Conservation (phyloP, 2,888 invertebrate species). For the Alloscopus bannaensis region DNA sequence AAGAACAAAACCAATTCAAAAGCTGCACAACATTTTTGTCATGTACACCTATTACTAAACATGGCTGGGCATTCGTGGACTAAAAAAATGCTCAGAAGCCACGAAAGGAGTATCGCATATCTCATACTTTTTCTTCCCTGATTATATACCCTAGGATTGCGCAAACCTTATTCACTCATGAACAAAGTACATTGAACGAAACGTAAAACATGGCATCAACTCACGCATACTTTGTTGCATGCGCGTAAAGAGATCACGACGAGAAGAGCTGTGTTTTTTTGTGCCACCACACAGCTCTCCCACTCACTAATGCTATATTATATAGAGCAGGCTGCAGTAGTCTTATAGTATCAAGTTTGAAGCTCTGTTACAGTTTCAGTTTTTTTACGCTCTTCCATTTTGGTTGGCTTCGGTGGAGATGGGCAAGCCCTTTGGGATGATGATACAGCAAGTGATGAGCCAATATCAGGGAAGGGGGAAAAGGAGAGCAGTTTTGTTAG, state of each 20-base stretch:
- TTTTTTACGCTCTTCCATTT: constrained; percentile 54
- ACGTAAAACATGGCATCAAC: constrained; percentile 52
- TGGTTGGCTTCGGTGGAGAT: constrained; percentile 59
- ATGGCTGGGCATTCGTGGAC: neutral
- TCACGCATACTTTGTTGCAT: constrained; percentile 41
- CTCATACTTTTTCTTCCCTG: constrained; percentile 54
- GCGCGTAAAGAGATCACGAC: too few relatives aligned
- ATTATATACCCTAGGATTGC: constrained; percentile 53
- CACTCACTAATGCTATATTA: constrained; percentile 41
- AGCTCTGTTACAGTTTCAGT: constrained; percentile 59
- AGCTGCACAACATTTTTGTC: constrained; percentile 44
- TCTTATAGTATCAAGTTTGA: constrained; percentile 39
- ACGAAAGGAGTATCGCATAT: constrained; percentile 1
- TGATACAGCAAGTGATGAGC: constrained; percentile 53
- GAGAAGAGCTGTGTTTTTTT: neutral
- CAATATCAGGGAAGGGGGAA: constrained; percentile 62
- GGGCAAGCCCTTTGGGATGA: constrained; percentile 65
- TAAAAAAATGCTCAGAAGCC: constrained; percentile 48
- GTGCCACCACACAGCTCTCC: neutral
- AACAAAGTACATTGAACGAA: constrained; percentile 38
- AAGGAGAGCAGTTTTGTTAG: constrained; percentile 61
- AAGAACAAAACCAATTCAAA: constrained; percentile 52
- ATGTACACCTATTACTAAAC: constrained; percentile 22
- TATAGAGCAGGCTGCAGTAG: constrained; percentile 54
- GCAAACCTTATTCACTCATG: constrained; percentile 40